Percentiles rank a stretch among this genome's conserved stretches.
Conservation (phyloP, 1,140 invertebrate species). For the Papilio xuthus region DNA sequence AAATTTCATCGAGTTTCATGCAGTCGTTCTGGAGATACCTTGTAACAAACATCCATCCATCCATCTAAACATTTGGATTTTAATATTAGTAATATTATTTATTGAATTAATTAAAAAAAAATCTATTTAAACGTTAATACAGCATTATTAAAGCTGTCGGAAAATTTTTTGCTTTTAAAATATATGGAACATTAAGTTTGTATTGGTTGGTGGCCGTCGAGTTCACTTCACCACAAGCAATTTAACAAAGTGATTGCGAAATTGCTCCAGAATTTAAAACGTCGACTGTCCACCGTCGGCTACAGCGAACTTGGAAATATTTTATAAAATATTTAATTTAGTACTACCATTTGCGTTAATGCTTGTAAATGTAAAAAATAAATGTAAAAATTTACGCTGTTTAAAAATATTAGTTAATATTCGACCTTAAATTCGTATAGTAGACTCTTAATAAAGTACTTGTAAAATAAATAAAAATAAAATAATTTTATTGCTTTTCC, state of each 20-base stretch:
- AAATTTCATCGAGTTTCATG: too few relatives aligned
- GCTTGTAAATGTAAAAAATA: slow-evolving; percentile 5
- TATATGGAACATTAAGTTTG: slow-evolving; percentile 29
- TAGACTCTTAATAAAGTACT: too few relatives aligned
- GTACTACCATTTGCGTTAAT: not conserved
- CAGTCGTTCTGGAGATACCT: too few relatives aligned
- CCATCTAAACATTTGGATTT: too few relatives aligned
- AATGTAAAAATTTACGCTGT: not conserved
- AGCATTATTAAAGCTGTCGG: slow-evolving; percentile 1
- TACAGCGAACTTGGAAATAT: not conserved
- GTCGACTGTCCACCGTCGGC: slow-evolving; percentile 11
- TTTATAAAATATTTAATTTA: slow-evolving; percentile 20
- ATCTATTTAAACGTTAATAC: slow-evolving; percentile 1
- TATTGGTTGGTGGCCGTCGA: slow-evolving; percentile 30
- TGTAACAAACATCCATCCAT: too few relatives aligned
- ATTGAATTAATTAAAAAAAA: not conserved
- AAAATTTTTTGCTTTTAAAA: slow-evolving; percentile 21
- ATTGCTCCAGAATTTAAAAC: slow-evolving; percentile 38
- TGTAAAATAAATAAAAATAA: too few relatives aligned
- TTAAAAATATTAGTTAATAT: too few relatives aligned
- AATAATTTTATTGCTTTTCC: too few relatives aligned
- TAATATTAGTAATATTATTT: too few relatives aligned
- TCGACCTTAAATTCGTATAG: too few relatives aligned
- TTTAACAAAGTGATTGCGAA: slow-evolving; percentile 39
- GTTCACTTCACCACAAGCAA: slow-evolving; percentile 38